Evolutionary conservation across 2,888 invertebrate species (phyloP).

Genomic region (Uropetala carovei): DNA sequence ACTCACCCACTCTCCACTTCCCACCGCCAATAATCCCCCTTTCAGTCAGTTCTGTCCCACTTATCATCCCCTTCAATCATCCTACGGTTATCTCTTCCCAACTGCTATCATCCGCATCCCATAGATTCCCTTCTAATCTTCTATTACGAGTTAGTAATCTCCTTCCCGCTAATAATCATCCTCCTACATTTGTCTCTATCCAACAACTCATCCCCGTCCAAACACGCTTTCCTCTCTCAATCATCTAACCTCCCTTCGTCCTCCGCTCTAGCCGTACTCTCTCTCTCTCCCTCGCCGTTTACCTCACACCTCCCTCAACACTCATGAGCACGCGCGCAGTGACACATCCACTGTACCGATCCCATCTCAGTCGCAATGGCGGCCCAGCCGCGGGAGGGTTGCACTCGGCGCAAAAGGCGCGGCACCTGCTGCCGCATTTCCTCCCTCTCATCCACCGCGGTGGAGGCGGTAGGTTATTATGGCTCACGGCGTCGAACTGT

Average conservation of each 20-base stretch:
- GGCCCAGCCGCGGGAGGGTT: not conserved
- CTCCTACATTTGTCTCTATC: not conserved
- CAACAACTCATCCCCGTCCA: not conserved
- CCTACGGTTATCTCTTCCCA: too few relatives aligned
- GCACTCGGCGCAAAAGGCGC: not conserved
- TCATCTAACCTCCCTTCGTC: not conserved
- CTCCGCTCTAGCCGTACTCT: not conserved
- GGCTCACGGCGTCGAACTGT: not conserved
- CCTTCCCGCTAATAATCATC: too few relatives aligned
- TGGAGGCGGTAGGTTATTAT: not conserved
- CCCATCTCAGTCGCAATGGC: not conserved
- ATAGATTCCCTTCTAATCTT: too few relatives aligned
- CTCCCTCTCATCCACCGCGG: not conserved
- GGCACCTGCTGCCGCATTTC: not conserved
- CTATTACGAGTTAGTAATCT: too few relatives aligned
- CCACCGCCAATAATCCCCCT: too few relatives aligned
- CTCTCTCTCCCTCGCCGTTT: not conserved
- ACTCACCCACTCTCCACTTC: too few relatives aligned
- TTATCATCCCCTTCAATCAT: too few relatives aligned
- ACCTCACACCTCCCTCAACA: not conserved
- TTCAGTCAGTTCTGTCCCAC: too few relatives aligned
- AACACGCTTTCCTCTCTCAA: not conserved
- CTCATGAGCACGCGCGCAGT: not conserved
- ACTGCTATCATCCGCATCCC: too few relatives aligned
- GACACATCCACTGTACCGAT: not conserved